Evolutionary conservation across 2,797 vertebrate species (phyloP).

Genomic region (Pitangus sulphuratus): DNA sequence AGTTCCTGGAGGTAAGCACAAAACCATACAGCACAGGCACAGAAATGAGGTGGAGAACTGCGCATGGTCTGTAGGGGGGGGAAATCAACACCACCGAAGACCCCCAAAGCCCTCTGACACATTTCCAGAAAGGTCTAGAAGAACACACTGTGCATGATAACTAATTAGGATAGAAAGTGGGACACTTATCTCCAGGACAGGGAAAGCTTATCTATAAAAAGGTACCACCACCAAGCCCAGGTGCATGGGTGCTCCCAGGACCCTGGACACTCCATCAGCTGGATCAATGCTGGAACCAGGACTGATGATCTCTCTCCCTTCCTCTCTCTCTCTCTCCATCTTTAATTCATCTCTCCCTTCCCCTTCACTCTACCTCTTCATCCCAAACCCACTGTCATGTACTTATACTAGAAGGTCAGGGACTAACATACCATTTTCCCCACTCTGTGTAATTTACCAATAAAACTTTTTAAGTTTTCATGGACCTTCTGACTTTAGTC

Average conservation of each 20-base stretch:
- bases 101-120: background rate
- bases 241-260: rapidly evolving
- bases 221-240: background rate
- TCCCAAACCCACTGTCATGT: background rate
- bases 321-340: background rate
- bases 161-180: background rate
- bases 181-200: background rate
- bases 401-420: background rate
- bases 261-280: background rate
- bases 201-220: background rate
- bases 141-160: background rate
- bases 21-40: background rate
- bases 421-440: background rate
- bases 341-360: background rate
- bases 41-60: background rate
- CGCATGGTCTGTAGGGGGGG: rapidly evolving
- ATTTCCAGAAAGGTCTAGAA: background rate
- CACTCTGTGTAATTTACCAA: rapidly evolving
- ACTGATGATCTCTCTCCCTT: background rate
- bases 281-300: background rate
- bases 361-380: background rate
- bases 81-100: background rate
- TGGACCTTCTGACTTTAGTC: background rate
- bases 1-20: background rate
- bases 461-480: background rate